Base-by-base conservation (phyloP, 2,113 vertebrate species). In the Dunckerocampus dactyliophorus region DNA sequence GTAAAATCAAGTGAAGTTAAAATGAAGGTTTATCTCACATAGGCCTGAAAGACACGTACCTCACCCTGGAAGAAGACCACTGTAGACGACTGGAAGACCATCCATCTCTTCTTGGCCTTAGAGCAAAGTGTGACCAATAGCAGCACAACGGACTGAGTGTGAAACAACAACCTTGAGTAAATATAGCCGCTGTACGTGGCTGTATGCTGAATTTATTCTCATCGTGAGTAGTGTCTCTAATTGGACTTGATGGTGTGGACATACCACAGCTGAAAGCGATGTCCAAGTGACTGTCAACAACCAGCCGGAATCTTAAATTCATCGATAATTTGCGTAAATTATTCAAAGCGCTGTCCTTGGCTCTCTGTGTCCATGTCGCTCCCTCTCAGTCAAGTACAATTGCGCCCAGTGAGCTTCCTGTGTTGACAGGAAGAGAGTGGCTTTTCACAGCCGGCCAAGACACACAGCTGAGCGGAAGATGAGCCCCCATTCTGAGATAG, bases 371-470 rank as follows among this genome's bases (percentile, higher is more conserved):
- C 59, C 48, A 50, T 6, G n/a, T 64, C 74, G 62, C 61, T 69
- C 55, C 49, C 59, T 59, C 62, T 8, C 55, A 66, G 58, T 63
- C 56, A 65, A 34, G 65, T 43, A 89, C 86, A 87, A 89, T 85
- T 80, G 59, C 68, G 69, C 82, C 81, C 87, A 87, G 84, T 87
- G 68, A 80, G 77, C 75, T 83, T 86, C 87, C 86, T 86, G 78
- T 60, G 60, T 77, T 70, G 74, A 77, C 81, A 87, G 87, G 87
- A 90, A 88, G 74, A 85, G 78, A 83, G 83, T 46, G 53, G 82
- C 85, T 87, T 90, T 89, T 90, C 89, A 90, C 82, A 79, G 79
- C 58, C 72, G 73, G 89, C 88, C 89, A 88, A 89, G 75, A 77
- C 80, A 65, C 81, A 69, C 88, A 90, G 89, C 89, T 90, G 89